Percentiles rank a stretch among this genome's conserved stretches.
Evolutionary conservation across 2,113 vertebrate genomes (phyloP).

Genomic region (Sminthopsis crassicaudata): DNA sequence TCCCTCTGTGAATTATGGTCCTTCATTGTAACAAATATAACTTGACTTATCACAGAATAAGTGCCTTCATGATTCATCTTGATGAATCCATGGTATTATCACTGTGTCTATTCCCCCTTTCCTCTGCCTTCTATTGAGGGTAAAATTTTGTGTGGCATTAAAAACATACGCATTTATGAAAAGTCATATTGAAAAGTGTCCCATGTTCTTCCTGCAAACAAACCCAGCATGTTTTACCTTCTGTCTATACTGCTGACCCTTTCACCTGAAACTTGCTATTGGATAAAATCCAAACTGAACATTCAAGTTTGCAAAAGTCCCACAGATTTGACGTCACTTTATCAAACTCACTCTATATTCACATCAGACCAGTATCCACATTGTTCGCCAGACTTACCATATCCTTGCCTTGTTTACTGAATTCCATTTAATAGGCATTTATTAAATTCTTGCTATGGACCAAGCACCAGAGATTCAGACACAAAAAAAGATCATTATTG

Average conservation of each 20-base stretch:
- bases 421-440: neutral
- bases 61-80: neutral
- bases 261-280: neutral
- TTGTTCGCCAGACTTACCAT: neutral
- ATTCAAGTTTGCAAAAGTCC: neutral
- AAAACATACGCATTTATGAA: neutral
- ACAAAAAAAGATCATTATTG: neutral
- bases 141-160: neutral
- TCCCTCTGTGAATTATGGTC: neutral
- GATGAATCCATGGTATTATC: neutral
- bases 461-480: neutral
- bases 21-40: neutral
- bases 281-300: neutral
- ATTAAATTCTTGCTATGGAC: neutral
- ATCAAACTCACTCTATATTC: neutral
- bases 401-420: neutral
- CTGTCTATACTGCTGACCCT: neutral
- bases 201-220: neutral
- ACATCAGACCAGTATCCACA: neutral
- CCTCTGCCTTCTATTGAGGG: neutral
- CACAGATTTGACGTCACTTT: neutral
- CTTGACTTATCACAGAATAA: neutral
- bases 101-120: neutral
- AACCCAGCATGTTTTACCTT: neutral
- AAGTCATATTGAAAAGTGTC: neutral